Conservation (phyloP, 2,888 invertebrate species). For the Eubasilissa splendida region DNA sequence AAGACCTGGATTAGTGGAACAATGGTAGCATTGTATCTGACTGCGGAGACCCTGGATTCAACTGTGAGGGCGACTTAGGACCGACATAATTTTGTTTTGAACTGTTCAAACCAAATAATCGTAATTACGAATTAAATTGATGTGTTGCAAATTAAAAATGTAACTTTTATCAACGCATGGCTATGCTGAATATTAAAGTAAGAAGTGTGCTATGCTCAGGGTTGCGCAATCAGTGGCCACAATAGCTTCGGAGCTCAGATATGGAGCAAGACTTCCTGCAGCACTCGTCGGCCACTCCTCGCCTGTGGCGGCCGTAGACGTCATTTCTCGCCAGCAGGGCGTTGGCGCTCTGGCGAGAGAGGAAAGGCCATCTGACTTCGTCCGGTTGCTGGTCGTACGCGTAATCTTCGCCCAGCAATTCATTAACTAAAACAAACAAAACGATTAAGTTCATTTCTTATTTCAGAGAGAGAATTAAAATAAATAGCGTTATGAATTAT, state of each 20-base stretch:
- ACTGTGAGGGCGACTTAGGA: no score
- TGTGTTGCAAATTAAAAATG: conserved; percentile 45
- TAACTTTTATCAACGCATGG: background rate
- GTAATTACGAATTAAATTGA: no score
- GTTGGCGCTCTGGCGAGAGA: conserved; percentile 36
- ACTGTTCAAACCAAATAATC: no score
- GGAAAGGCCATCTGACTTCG: conserved; percentile 41
- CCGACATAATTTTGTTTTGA: no score
- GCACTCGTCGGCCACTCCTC: conserved; percentile 68
- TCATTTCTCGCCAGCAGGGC: conserved; percentile 24
- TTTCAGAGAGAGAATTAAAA: no score
- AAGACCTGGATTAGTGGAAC: no score
- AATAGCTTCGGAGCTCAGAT: conserved; percentile 64
- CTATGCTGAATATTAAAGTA: background rate
- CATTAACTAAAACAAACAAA: conserved; percentile 8
- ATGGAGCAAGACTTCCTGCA: conserved; percentile 65
- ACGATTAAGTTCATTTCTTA: no score
- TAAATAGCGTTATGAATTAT: no score
- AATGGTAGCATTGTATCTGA: no score
- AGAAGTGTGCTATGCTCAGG: background rate
- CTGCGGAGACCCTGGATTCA: no score
- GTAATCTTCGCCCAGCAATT: conserved; percentile 30
- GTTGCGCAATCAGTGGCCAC: conserved; percentile 52
- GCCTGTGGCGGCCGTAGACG: conserved; percentile 45
- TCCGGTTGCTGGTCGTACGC: conserved; percentile 37